A percentile compares a stretch with the other conserved stretches of the same genome.
Conservation (phyloP, 2,797 vertebrate species). For the Schizopygopsis malacanthus region DNA sequence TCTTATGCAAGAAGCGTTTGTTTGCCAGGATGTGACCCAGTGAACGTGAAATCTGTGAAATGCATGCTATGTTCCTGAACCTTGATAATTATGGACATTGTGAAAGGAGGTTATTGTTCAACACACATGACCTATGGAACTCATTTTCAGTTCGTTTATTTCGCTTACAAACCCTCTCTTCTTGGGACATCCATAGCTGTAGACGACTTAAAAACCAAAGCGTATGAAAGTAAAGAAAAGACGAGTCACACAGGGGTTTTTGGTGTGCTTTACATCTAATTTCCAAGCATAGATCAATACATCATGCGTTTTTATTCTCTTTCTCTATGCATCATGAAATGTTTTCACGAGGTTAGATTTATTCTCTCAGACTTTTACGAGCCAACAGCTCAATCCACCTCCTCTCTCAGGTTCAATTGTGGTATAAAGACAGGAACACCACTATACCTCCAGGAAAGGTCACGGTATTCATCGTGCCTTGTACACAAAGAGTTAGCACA, state of each 20-base stretch:
- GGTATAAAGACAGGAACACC: conserved; percentile 23
- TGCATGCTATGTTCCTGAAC: conserved; percentile 57
- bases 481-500: conserved; percentile 37
- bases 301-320: not conserved
- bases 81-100: conserved; percentile 56
- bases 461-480: conserved; percentile 22
- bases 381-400: not conserved
- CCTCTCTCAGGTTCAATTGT: conserved; percentile 6
- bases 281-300: conserved; percentile 8
- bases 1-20: conserved; percentile 51
- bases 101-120: conserved; percentile 67
- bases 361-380: conserved; percentile 10
- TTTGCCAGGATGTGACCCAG: conserved; percentile 42
- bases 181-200: not conserved
- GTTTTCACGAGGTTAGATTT: conserved; percentile 2
- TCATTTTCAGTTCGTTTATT: conserved; percentile 45
- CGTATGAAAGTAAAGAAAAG: not conserved
- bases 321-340: conserved; percentile 9
- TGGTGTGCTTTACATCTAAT: conserved; percentile 8
- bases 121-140: conserved; percentile 46
- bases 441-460: conserved; percentile 22
- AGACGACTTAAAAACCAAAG: not conserved
- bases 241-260: not conserved
- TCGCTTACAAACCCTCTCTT: conserved; percentile 19
- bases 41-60: conserved; percentile 50